Evolutionary conservation across 30 jellyfish, hydroid and myxozoan species (phyloP), one percentile per base, ranked within the genome.

Genomic region (Rhopilema esculentum): DNA sequence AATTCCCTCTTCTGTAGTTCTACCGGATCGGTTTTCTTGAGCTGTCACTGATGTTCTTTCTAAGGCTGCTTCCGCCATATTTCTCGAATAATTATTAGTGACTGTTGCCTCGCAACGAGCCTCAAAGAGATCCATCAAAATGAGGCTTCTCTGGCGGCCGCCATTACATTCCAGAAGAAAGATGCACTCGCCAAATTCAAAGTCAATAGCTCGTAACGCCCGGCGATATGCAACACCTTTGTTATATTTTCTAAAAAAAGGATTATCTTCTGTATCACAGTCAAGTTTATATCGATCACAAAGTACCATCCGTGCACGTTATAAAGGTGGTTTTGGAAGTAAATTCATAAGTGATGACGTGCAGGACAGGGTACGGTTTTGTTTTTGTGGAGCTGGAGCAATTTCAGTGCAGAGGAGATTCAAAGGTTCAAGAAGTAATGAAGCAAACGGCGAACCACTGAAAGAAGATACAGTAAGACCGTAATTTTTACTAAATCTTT

Each of bases 61-160:
- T 18, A 48, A n/a, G n/a, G n/a, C n/a, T n/a, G n/a, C 82, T 53
- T 65, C 90, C 82, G 90, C 90, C 90, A 80, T 79, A 31, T n/a
- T 80, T 80, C 76, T 49, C 40, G 72, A 52, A 31, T n/a, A 79
- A 66, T 27, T 62, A 66, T 24, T 24, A 18, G n/a, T 26, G 26
- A 0, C 81, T 18, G 62, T 65, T 32, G 24, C 76, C n/a, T 31
- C 62, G 88, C 77, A 53, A 78, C 88, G 17, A 31, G 66, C 74
- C 87, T 77, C 87, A 75, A 40, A 12, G 57, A 40, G 57, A 40
- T 12, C 12, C 57, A 2, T 40, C 57, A 12, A 40, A 40, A 12
- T 2, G 57, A 40, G 57, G 57, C 12, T 40, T 2, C 57, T 40
- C 57, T 2, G 12, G 57, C 6, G n/a, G n/a, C n/a, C n/a, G n/a